phyloP scores from a whole-genome alignment of 2,888 invertebrate genomes.

The Xylocampa areola region DNA sequence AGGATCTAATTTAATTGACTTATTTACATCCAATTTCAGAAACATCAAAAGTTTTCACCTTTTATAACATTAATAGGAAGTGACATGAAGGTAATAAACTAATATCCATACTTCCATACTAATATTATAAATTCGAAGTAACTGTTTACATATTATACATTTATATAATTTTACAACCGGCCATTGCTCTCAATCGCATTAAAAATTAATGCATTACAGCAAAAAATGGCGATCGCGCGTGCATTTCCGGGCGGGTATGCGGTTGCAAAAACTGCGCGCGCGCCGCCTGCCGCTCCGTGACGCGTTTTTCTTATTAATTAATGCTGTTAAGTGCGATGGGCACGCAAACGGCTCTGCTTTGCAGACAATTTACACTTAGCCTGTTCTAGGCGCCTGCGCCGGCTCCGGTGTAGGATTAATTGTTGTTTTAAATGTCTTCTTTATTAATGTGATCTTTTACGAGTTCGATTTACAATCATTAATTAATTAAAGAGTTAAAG shows the following conservation, averaged over 20 bases:
- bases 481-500: no score
- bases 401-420: slow-evolving; percentile 32
- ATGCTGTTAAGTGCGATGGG: slow-evolving; percentile 60
- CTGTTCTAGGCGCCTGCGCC: slow-evolving; percentile 28
- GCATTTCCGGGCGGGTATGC: slow-evolving; percentile 74
- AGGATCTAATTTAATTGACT: no score
- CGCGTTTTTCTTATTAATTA: slow-evolving; percentile 78
- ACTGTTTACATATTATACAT: no score
- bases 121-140: no score
- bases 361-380: slow-evolving; percentile 56
- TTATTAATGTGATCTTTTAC: no score
- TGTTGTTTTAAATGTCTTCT: slow-evolving; percentile 26
- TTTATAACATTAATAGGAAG: no score
- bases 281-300: slow-evolving; percentile 70
- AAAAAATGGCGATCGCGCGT: slow-evolving; percentile 69
- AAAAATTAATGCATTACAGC: slow-evolving; percentile 73
- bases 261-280: slow-evolving; percentile 70
- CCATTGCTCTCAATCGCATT: slow-evolving; percentile 75
- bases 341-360: slow-evolving; percentile 66
- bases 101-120: no score
- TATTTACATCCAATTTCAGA: no score
- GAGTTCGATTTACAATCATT: slow-evolving; percentile 6
- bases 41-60: no score
- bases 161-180: slow-evolving; percentile 67
- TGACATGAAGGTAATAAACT: no score